Evolutionary conservation across 1,140 invertebrate genomes (phyloP).

Genomic region (Phortica variegata): DNA sequence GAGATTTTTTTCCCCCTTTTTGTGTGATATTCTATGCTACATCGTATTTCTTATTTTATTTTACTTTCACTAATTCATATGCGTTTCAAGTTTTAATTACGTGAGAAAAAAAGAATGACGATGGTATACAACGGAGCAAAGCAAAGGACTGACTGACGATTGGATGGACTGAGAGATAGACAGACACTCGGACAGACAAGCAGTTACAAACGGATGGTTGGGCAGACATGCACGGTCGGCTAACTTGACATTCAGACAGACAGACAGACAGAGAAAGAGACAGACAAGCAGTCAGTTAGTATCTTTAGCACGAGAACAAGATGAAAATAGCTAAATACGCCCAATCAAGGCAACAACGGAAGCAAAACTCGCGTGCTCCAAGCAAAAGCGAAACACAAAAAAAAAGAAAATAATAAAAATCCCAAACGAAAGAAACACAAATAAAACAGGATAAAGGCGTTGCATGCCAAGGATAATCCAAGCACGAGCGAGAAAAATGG

Average conservation of each 20-base stretch:
- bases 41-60: conserved; percentile 24
- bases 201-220: neutral
- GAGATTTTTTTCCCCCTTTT: neutral
- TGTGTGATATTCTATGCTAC: conserved; percentile 22
- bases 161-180: neutral
- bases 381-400: too few relatives aligned
- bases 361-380: conserved; percentile 45
- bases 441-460: conserved; percentile 51
- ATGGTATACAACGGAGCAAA: conserved; percentile 32
- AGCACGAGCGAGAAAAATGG: conserved; percentile 37
- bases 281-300: too few relatives aligned
- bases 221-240: conserved; percentile 18
- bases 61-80: conserved; percentile 48
- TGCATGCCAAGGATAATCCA: conserved; percentile 51
- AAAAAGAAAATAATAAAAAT: conserved; percentile 7
- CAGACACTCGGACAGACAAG: neutral
- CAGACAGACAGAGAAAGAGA: conserved; percentile 1
- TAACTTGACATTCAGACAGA: conserved; percentile 28
- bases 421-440: conserved; percentile 30
- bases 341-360: conserved; percentile 45
- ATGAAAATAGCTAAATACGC: conserved; percentile 53
- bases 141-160: neutral
- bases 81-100: conserved; percentile 55
- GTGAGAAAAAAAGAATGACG: conserved; percentile 32
- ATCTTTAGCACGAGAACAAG: conserved; percentile 25